Evolutionary conservation across 2,113 vertebrate genomes (phyloP), one percentile per base, ranked within the genome.

Genomic region (Ciconia maguari): DNA sequence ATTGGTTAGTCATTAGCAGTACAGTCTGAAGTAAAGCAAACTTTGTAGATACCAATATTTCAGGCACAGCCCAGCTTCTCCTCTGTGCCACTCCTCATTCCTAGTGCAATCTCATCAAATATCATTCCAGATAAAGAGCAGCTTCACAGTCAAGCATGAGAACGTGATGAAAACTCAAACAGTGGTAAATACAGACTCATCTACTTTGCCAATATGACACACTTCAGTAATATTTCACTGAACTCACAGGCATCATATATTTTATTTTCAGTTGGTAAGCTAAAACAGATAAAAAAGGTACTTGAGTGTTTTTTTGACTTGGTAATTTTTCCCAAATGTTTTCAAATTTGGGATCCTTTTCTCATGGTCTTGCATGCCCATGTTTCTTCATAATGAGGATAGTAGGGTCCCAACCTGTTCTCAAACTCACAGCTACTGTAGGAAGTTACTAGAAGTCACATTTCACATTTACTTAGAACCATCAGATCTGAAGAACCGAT

Each of bases 71-170:
- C 55, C 86, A 78, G 25, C 9, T 92, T 91, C 83, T 94, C 36
- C 26, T 58, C 18, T 46, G 34, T 41, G 87, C 86, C 95, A 81
- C 95, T 94, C 94, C 95, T 91, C 64, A 87, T 94, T 94, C 91
- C 48, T 78, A 26, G 5, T 29, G 32, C 60, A 87, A 84, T 94
- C 95, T 94, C 83, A 51, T 55, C 51, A 64, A 96, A 89, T 75
- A 84, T 66, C 48, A 52, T 52, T 79, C 27, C 51, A 91, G 87
- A 96, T 84, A 91, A 92, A 91, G 19, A 54, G 10, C 19, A 83
- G 27, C 19, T 84, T 75, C 41, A 38, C 36, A 96, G 46, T 32
- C 60, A 87, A 89, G n/a, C 49, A 78, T 89, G 93, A 75, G 71
- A 86, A 91, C 1, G 3, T 42, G 16, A 74, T 83, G 76, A 90